Evolutionary conservation across 2,113 vertebrate genomes (phyloP).

Genomic region (Pampusana beccarii): DNA sequence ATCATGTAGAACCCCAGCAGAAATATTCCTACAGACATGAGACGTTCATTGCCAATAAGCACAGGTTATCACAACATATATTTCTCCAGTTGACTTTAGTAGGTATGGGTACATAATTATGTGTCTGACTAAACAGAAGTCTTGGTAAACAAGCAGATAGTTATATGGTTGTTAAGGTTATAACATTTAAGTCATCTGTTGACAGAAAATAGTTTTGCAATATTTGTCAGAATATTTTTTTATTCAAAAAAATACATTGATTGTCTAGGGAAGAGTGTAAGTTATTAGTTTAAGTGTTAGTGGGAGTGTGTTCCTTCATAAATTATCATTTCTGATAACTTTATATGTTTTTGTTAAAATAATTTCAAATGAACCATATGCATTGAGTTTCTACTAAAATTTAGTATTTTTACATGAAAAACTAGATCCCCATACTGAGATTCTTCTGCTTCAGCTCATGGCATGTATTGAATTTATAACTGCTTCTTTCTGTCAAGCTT

Average conservation of each 20-base stretch:
- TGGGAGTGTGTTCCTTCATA: not conserved
- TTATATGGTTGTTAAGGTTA: not conserved
- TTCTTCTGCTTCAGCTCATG: not conserved
- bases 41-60: not conserved
- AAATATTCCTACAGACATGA: not conserved
- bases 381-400: not conserved
- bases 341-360: not conserved
- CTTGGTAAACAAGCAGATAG: not conserved
- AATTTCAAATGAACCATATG: not conserved
- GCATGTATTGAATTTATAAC: conserved; percentile 33
- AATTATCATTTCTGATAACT: not conserved
- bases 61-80: not conserved
- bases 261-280: not conserved
- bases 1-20: not conserved
- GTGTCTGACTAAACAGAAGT: not conserved
- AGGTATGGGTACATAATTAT: not conserved
- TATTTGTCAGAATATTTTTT: not conserved
- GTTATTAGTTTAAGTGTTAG: not conserved
- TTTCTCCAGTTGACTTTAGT: not conserved
- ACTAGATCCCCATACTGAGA: not conserved
- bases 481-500: conserved; percentile 51
- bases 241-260: not conserved
- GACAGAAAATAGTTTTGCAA: rapidly evolving
- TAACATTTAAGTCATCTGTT: not conserved
- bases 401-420: not conserved